Base-by-base conservation (phyloP, 1,140 invertebrate genomes). In the Hypothenemus hampei region DNA sequence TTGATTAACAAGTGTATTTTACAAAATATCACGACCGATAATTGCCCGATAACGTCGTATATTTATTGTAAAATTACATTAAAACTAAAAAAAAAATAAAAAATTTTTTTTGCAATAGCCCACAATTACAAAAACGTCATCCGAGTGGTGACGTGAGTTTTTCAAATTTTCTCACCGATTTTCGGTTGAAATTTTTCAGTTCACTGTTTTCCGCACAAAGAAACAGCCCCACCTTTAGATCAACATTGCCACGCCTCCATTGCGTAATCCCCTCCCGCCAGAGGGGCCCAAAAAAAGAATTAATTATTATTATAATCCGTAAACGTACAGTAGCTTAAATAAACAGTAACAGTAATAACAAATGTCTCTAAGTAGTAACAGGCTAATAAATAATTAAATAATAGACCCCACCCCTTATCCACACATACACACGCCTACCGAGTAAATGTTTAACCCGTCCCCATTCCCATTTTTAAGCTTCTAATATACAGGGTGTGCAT, bases 11-110 rank as follows among this genome's bases (percentile, higher is more conserved):
- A 64, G 62, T 63, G 68, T 71, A 66, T 69, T 70, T 69, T 70
- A 69, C 69, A 69, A 70, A 69, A 69, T 70, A 70, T 69, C 63
- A 57, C 54, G 63, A 68, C 69, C 67, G 67, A n/a, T n/a, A 66
- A 58, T 36, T 66, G 69, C 69, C 69, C 69, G 69, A 72, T 57
- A 67, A 62, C 61, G 69, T 70, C 69, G 61, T 64, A 68, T 69
- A 72, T 70, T 69, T 71, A 69, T 69, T 66, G 69, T 71, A 71
- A 71, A 71, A 70, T 71, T 68, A 69, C 69, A 60, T 61, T 62
- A 60, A 61, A 62, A 67, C 62, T 18, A 47, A 63, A n/a, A 62
- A 63, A 60, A 61, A 62, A 67, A 63, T 18, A 47, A 63, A n/a
- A 62, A 49, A 50, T 63, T 65, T 61, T 48, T 16, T 62, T 67